Conservation (phyloP, 2,888 invertebrate species). For the Ecdyonurus torrentis region DNA sequence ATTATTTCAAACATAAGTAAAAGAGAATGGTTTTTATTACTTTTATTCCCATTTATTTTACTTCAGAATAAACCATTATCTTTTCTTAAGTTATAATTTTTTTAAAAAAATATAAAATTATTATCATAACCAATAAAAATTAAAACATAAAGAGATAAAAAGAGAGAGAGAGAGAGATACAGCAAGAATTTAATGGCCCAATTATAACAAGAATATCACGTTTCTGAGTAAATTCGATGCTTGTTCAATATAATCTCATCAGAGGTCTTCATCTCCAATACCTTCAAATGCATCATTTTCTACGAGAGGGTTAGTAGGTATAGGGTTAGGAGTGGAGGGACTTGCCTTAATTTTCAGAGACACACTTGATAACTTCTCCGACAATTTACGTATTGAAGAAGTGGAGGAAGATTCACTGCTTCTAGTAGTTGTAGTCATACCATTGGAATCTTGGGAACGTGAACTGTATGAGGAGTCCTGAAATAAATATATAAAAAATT, state of each 20-base stretch:
- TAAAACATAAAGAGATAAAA: neutral
- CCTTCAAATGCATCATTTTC: constrained; percentile 90
- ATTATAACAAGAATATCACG: neutral
- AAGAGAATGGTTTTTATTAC: too few species aligned
- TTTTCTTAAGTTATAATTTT: too few species aligned
- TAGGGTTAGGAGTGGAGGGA: constrained; percentile 7
- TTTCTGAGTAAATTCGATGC: neutral
- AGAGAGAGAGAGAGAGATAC: neutral
- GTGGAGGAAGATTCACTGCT: neutral
- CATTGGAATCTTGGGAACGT: neutral
- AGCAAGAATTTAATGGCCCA: neutral
- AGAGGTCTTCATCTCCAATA: constrained; percentile 81
- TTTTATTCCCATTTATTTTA: too few species aligned
- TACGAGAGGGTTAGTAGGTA: constrained; percentile 14
- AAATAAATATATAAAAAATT: too few species aligned
- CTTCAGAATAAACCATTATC: too few species aligned
- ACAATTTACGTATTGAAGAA: constrained; percentile 57
- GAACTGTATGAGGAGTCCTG: constrained; percentile 25
- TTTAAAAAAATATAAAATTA: too few species aligned
- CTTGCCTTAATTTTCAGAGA: constrained; percentile 17
- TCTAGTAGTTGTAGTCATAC: neutral
- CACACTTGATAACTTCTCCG: constrained; percentile 42
- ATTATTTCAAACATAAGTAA: too few species aligned
- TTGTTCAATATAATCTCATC: constrained; percentile 13
- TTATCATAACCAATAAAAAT: neutral